phyloP scores from a whole-genome alignment of 2,113 vertebrate species.

The Promerops cafer region DNA sequence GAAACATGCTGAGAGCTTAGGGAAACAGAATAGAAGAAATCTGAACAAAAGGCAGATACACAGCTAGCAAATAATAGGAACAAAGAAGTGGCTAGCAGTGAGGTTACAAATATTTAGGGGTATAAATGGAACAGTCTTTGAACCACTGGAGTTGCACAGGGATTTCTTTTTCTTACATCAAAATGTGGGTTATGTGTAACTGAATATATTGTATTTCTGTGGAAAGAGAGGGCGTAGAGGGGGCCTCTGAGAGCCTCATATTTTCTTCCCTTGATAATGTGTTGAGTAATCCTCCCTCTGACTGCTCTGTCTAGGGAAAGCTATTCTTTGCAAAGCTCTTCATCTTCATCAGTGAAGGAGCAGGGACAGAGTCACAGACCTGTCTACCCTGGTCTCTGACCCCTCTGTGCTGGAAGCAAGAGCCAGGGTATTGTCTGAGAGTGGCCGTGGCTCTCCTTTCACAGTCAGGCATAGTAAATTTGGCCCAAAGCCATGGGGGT shows the following conservation, averaged over 20 bases:
- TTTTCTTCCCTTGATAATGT: neutral
- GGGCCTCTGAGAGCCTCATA: neutral
- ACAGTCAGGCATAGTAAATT: neutral
- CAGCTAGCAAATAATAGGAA: neutral
- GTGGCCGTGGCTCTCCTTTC: neutral
- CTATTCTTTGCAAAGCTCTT: neutral
- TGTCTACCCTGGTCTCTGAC: neutral
- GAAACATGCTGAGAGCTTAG: neutral
- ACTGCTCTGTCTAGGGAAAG: neutral
- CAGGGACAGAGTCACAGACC: neutral
- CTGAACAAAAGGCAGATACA: neutral
- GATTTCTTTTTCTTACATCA: neutral
- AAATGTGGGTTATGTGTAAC: neutral
- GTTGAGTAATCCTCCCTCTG: neutral
- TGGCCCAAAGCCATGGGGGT: fast-evolving
- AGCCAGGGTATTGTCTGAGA: neutral
- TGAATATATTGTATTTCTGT: neutral
- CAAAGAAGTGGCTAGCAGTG: neutral
- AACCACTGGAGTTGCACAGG: neutral
- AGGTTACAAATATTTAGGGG: neutral
- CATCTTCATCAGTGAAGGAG: neutral
- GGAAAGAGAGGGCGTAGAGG: neutral
- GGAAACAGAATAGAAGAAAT: neutral
- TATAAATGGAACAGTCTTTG: neutral
- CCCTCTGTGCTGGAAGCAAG: neutral